Conservation (phyloP, 1,140 invertebrate species). For the Ceratosolen solmsi region DNA sequence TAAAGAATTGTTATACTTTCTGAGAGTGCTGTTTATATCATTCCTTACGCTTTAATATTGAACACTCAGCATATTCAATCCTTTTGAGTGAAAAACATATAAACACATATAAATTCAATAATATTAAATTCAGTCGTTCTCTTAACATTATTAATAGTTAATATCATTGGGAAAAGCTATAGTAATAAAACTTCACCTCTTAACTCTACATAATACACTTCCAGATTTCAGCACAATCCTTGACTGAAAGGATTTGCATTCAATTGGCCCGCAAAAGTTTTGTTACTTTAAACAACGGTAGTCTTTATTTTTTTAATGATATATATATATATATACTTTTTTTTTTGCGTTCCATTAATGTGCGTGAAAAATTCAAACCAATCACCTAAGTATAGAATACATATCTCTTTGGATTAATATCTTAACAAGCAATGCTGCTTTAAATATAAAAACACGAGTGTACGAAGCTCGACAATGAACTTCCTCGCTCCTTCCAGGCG, state of each 20-base stretch:
- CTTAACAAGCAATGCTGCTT: background rate
- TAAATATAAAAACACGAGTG: background rate
- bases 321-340: too few species aligned
- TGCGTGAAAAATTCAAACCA: too few species aligned
- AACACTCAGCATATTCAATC: too few species aligned
- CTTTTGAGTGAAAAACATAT: too few species aligned
- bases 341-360: too few species aligned
- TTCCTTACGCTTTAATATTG: too few species aligned
- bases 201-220: background rate
- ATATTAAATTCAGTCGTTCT: background rate
- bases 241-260: background rate
- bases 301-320: too few species aligned
- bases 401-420: too few species aligned
- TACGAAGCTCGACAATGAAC: background rate
- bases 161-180: background rate
- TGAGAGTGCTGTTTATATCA: too few species aligned
- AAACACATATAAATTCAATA: background rate
- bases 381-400: too few species aligned
- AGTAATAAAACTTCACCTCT: background rate
- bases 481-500: background rate
- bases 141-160: background rate
- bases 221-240: background rate
- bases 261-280: background rate
- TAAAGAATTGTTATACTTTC: too few species aligned
- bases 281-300: background rate